These are phyloP conservation scores for Diadumene lineata DNA, from an alignment of 92 coral and sea anemone species.

Conservation along the genomic window DNA sequence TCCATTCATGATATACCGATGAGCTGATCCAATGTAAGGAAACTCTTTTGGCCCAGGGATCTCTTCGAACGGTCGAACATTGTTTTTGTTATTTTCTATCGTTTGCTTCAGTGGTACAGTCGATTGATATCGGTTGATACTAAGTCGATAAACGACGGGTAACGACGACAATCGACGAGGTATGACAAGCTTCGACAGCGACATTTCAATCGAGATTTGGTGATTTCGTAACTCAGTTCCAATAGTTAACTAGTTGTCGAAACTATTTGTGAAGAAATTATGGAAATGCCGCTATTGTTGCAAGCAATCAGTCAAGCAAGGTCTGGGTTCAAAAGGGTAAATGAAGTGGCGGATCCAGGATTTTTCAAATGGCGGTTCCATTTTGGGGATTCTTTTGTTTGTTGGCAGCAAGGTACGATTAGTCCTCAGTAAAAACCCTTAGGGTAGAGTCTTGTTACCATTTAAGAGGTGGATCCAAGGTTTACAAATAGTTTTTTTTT, in stretches of 20 bases:
- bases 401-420: slow-evolving; percentile 42
- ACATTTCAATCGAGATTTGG: neutral
- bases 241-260: no score
- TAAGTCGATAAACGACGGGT: neutral
- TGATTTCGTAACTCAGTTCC: neutral
- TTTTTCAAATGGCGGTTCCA: no score
- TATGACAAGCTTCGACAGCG: neutral
- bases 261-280: no score
- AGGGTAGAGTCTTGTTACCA: neutral
- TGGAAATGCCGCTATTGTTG: no score
- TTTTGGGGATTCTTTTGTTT: no score
- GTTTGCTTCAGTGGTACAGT: slow-evolving; percentile 8
- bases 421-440: neutral
- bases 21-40: slow-evolving; percentile 27
- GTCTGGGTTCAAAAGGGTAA: no score
- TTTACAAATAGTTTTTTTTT: no score
- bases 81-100: neutral
- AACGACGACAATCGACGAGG: slow-evolving; percentile 14
- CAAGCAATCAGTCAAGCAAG: no score
- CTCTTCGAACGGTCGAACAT: slow-evolving; percentile 33
- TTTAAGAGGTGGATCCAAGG: no score
- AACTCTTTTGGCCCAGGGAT: slow-evolving; percentile 50
- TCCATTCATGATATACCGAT: slow-evolving; percentile 35
- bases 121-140: slow-evolving; percentile 1
- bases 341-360: no score